Evolutionary conservation across 2,797 vertebrate species (phyloP).

Genomic region (Microcaecilia unicolor): DNA sequence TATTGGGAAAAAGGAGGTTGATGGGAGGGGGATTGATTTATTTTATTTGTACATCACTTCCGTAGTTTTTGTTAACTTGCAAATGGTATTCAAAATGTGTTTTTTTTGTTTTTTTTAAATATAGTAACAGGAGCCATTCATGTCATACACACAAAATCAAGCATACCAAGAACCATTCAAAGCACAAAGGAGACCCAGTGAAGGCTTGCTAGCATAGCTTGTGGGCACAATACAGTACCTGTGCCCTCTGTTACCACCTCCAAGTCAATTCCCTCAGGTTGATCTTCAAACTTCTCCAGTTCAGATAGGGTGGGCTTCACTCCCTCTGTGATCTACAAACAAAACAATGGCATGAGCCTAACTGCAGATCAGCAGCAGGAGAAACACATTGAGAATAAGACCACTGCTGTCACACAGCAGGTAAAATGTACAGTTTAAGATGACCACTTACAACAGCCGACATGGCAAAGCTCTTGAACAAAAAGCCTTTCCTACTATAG

Average conservation of each 20-base stretch:
- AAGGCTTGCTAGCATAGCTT: too few species aligned
- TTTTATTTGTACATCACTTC: too few species aligned
- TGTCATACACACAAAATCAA: too few species aligned
- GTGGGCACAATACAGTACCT: slow-evolving; percentile 45
- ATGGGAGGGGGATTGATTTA: too few species aligned
- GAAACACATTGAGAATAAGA: neutral
- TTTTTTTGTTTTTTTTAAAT: too few species aligned
- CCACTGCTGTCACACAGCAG: neutral
- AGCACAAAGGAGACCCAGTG: too few species aligned
- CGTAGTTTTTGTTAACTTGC: too few species aligned
- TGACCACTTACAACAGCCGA: slow-evolving; percentile 79
- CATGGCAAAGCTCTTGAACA: slow-evolving; percentile 97
- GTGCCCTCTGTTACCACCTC: slow-evolving; percentile 89
- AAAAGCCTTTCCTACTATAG: slow-evolving; percentile 89
- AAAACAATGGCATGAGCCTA: neutral
- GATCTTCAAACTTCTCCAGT: slow-evolving; percentile 92
- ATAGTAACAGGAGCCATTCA: too few species aligned
- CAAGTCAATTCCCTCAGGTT: slow-evolving; percentile 88
- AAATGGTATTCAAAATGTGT: too few species aligned
- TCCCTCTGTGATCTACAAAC: slow-evolving; percentile 79
- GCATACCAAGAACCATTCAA: too few species aligned
- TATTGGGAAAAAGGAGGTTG: too few species aligned
- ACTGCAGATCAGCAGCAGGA: neutral
- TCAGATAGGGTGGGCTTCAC: slow-evolving; percentile 91
- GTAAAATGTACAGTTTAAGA: too few species aligned